A percentile compares a stretch with the other conserved stretches of the same genome.
Evolutionary conservation across 2,888 invertebrate genomes (phyloP).

Genomic region (Apamea epomidion): DNA sequence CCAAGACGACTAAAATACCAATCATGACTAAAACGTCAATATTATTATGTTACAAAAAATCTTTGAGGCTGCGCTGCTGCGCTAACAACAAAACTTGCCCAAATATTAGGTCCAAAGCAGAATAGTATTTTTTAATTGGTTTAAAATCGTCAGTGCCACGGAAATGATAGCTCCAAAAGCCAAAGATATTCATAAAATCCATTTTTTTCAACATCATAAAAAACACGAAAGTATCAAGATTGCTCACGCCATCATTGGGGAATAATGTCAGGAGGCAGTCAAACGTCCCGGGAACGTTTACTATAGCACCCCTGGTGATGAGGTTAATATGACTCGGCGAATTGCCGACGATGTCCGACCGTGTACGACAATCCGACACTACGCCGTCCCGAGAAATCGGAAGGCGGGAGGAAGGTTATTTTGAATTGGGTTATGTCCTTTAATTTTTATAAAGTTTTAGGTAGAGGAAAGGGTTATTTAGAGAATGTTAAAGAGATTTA

Average conservation of each 20-base stretch:
- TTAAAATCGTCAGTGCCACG: too few relatives aligned
- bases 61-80: too few relatives aligned
- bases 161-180: not conserved
- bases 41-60: not conserved
- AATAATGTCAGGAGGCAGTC: constrained; percentile 83
- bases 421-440: not conserved
- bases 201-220: too few relatives aligned
- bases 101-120: not conserved
- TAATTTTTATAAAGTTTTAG: not conserved
- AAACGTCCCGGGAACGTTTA: constrained; percentile 79
- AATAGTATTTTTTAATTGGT: not conserved
- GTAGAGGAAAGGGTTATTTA: not conserved
- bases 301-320: constrained; percentile 83
- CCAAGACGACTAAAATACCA: too few relatives aligned
- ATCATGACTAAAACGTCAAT: too few relatives aligned
- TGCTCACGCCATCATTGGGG: constrained; percentile 59
- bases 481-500: not conserved
- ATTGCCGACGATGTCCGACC: constrained; percentile 69
- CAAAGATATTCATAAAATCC: not conserved
- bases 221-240: constrained; percentile 73
- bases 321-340: constrained; percentile 87
- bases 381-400: constrained; percentile 32
- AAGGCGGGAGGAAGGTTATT: constrained; percentile 26
- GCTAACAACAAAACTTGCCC: not conserved
- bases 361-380: constrained; percentile 54